Evolutionary conservation across 1,140 invertebrate species (phyloP), one percentile per base, ranked within the genome.

Genomic region (Colletes gigas): DNA sequence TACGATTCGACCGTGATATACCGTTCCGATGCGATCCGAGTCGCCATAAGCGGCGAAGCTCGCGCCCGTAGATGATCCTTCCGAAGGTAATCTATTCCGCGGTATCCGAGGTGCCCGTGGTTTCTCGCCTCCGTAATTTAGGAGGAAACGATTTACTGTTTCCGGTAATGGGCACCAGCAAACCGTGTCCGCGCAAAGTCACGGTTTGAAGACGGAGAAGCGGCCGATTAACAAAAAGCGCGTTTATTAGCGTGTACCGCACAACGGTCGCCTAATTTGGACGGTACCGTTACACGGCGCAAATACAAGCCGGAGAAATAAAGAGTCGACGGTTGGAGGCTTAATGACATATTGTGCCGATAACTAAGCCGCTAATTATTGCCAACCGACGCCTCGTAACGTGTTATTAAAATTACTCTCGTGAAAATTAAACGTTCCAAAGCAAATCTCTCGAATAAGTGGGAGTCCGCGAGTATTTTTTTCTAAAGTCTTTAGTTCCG

Each of bases 91-190:
- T 82, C 78, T 85, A 67, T 60, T 30, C 47, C 47, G 39, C 30
- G 70, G 70, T 41, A 68, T 85, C 50, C 72, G 78, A 66, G 55
- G 44, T 54, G 52, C 55, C 55, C 41, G 57, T 41, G 63, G 62
- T 68, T 88, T 86, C 88, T 87, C 83, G 83, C 82, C 77, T 90
- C 80, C 73, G 72, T 88, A 78, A 89, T 90, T 89, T 86, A 87
- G 81, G 84, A 86, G 82, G 83, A 90, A 90, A 88, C 89, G 87
- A 90, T 90, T 90, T 80, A 81, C 83, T 21, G 57, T 86, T 89
- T 89, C 88, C 89, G 88, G 80, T 68, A 77, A 86, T 79, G 84
- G 63, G 70, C 63, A 74, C 76, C 81, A 80, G 74, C 75, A 85
- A 89, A 83, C 75, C 72, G 78, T 81, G 80, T 83, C 80, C 72